Conservation (phyloP, 2,113 vertebrate genomes). For the Otis tarda region DNA sequence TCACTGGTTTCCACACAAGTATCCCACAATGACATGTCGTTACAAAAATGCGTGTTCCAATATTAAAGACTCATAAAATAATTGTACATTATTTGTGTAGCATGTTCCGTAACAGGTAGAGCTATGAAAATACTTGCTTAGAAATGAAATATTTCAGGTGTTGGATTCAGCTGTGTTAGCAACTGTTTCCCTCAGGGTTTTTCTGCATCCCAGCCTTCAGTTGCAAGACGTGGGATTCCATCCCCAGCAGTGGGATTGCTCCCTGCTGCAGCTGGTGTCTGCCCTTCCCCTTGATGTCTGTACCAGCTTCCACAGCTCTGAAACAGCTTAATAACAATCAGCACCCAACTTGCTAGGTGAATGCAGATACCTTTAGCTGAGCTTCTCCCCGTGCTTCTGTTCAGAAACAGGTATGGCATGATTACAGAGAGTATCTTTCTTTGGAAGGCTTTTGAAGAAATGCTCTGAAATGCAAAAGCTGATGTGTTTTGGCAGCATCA, state of each 20-base stretch:
- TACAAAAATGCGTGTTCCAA: not conserved
- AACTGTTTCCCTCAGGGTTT: not conserved
- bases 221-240: not conserved
- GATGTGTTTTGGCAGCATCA: not conserved
- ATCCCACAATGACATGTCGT: rapidly evolving
- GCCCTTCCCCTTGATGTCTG: not conserved
- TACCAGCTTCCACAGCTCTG: not conserved
- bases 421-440: not conserved
- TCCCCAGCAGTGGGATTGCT: rapidly evolving
- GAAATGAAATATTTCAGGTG: not conserved
- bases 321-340: not conserved
- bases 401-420: not conserved
- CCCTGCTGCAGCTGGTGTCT: not conserved
- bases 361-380: not conserved
- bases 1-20: not conserved
- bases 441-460: not conserved
- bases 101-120: not conserved
- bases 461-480: not conserved
- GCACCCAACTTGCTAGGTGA: not conserved
- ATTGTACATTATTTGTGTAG: not conserved
- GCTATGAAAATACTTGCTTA: not conserved
- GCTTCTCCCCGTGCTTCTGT: not conserved
- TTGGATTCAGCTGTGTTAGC: not conserved
- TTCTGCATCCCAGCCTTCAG: not conserved
- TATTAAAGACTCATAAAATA: not conserved